Percentiles rank a stretch among this genome's conserved stretches.
These are phyloP conservation scores for Archocentrus centrarchus DNA, from an alignment of 2,113 vertebrate species.

Conservation along the genomic window DNA sequence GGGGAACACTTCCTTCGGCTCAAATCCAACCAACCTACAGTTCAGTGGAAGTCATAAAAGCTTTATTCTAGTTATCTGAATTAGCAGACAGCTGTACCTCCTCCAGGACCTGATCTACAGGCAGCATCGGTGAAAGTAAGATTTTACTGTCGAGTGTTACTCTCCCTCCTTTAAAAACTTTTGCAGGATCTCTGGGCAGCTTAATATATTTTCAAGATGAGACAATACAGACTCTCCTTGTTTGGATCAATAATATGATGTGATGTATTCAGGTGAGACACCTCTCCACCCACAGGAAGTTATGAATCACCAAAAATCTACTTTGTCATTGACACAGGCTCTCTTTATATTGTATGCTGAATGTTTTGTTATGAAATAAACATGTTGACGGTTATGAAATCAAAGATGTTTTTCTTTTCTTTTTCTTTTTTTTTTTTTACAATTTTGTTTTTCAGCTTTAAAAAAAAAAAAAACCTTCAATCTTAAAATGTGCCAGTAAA, in stretches of 20 bases:
- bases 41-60: background rate
- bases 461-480: background rate
- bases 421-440: background rate
- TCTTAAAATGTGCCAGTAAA: background rate
- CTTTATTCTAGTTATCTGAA: background rate
- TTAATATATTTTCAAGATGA: slow-evolving; percentile 37
- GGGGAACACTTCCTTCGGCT: background rate
- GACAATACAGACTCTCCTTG: slow-evolving; percentile 30
- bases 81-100: background rate
- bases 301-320: slow-evolving; percentile 17
- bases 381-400: too few species aligned
- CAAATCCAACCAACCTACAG: background rate
- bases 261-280: slow-evolving; percentile 24
- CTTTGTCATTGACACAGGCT: background rate
- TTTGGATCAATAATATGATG: slow-evolving; percentile 33
- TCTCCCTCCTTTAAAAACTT: background rate
- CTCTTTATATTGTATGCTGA: background rate
- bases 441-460: background rate
- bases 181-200: background rate
- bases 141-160: background rate
- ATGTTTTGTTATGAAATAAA: background rate
- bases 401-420: background rate
- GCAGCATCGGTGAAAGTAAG: background rate
- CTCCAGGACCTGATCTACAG: background rate
- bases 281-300: slow-evolving; percentile 17